Base-by-base conservation (phyloP, 2,888 invertebrate species). In the Tribolium freemani region DNA sequence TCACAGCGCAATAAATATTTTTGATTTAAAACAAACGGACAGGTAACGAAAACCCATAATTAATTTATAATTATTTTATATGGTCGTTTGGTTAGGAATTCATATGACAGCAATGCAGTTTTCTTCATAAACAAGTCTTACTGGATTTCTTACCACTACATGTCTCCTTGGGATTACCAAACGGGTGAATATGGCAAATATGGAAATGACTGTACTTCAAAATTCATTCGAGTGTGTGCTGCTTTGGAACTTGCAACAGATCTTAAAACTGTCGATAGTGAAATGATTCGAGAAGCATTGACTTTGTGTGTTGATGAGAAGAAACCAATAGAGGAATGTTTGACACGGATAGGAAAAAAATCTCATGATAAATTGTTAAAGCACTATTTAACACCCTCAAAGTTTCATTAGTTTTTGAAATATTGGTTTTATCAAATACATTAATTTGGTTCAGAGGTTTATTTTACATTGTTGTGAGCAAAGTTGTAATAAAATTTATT, bases 121-220 rank as follows among this genome's bases (percentile, higher is more conserved):
- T 95, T 95, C 84, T 84, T 95, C 57, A 84, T 95, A 3, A 90
- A 90, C 2, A 93, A 93, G 84, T 92, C 91, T 1, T 92, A 92
- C 82, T 95, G 95, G 95, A 91, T 92, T 0, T 92, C 93, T 73
- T 96, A 94, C 82, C 95, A 96, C 82, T 95, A 95, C 79, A 82
- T 94, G 16, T 84, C 93, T 16, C 93, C 94, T 0, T 91, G 91
- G 87, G 95, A 96, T 81, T 95, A 94, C 86, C 93, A 94, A 81
- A 91, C 91, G n/a, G 93, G 93, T 5, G 95, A 96, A 85, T 95
- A 89, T 76, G 95, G 95, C 1, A 89, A 90, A 51, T 95, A 95
- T 80, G 91, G 91, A 87, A 85, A 86, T 0, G 94, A 93, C 3
- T 91, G 89, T 71, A 89, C 90, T 0, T 91, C 93, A 0, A 88